Evolutionary conservation across 2,113 vertebrate genomes (phyloP).

Genomic region (Speoplatyrhinus poulsoni): DNA sequence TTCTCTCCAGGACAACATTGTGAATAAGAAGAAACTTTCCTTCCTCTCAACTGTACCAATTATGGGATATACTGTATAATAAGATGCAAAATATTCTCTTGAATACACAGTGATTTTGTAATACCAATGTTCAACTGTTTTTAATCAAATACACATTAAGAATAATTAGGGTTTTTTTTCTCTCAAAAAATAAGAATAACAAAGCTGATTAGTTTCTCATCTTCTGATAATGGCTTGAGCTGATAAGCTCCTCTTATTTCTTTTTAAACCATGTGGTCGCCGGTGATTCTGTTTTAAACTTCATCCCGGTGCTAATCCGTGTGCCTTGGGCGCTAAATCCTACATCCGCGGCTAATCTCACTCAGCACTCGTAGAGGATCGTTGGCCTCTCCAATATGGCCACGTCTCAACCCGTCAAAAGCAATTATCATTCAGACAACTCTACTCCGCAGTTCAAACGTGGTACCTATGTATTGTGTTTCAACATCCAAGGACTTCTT

Average conservation of each 20-base stretch:
- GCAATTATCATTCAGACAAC: slow-evolving; percentile 80
- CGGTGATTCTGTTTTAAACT: slow-evolving; percentile 78
- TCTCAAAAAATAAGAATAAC: slow-evolving; percentile 16
- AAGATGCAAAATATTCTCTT: slow-evolving; percentile 5
- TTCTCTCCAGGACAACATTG: neutral
- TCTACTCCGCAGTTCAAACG: slow-evolving; percentile 54
- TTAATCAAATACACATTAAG: slow-evolving; percentile 73
- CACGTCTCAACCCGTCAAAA: slow-evolving; percentile 83
- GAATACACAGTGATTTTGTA: slow-evolving; percentile 34
- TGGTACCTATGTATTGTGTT: slow-evolving; percentile 17
- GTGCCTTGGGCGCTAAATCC: slow-evolving; percentile 83
- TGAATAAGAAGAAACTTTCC: too few relatives aligned
- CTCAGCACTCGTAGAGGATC: slow-evolving; percentile 75
- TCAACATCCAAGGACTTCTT: slow-evolving; percentile 25
- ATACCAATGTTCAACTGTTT: slow-evolving; percentile 69
- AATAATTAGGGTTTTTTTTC: slow-evolving; percentile 73
- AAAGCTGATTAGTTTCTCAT: slow-evolving; percentile 76
- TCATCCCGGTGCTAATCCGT: slow-evolving; percentile 80
- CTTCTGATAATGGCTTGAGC: slow-evolving; percentile 68
- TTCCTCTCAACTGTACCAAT: slow-evolving; percentile 8
- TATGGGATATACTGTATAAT: neutral
- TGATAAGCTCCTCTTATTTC: slow-evolving; percentile 56
- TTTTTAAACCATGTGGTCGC: slow-evolving; percentile 51
- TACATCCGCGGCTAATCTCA: slow-evolving; percentile 82
- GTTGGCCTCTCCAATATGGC: slow-evolving; percentile 77